A percentile compares a stretch with the other conserved stretches of the same genome.
phyloP scores from a whole-genome alignment of 2,113 vertebrate genomes.

The Rhabdomys dilectus region DNA sequence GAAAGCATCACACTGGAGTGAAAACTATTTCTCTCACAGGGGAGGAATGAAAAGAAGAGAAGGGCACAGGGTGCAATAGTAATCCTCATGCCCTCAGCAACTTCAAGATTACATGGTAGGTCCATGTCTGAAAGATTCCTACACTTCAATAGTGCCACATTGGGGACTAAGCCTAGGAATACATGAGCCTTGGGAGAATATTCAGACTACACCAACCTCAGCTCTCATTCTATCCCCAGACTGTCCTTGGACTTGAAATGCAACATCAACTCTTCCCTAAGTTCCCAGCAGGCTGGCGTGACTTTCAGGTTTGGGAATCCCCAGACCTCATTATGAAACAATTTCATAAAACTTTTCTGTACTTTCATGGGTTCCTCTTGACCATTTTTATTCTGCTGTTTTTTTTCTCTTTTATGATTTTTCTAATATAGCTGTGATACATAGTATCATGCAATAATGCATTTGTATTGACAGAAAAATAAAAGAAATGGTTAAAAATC shows the following conservation, averaged over 20 bases:
- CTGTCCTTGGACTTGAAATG: not conserved
- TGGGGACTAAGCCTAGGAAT: not conserved
- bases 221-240: not conserved
- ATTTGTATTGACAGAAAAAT: conserved; percentile 44
- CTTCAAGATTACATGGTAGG: not conserved
- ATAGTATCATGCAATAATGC: not conserved
- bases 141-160: not conserved
- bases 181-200: too few relatives aligned
- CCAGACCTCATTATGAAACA: not conserved
- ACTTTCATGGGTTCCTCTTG: not conserved
- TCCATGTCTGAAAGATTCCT: not conserved
- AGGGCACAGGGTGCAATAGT: not conserved
- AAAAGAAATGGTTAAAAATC: not conserved
- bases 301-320: not conserved
- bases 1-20: not conserved
- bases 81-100: not conserved
- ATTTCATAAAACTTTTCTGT: not conserved
- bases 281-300: not conserved
- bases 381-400: not conserved
- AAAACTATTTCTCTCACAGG: not conserved
- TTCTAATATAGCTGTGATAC: not conserved
- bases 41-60: not conserved
- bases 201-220: not conserved
- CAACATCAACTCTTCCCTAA: not conserved
- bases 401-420: conserved; percentile 4